These are phyloP conservation scores for Alligator mississippiensis DNA, from an alignment of 2,113 vertebrate species.

Conservation along the genomic window DNA sequence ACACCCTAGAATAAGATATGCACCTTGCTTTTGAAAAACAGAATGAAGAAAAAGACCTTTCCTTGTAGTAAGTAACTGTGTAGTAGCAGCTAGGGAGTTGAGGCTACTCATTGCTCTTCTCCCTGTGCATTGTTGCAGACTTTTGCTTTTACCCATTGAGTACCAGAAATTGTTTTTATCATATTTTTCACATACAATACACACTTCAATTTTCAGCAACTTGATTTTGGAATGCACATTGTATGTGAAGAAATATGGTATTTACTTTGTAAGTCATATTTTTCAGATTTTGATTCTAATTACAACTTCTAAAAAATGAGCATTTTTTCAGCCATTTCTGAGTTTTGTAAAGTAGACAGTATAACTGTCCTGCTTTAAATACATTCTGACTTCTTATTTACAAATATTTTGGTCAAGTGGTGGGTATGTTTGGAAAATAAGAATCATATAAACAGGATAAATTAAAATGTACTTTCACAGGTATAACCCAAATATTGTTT, in stretches of 20 bases:
- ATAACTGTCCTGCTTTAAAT: not conserved
- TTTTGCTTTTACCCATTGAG: too few species aligned
- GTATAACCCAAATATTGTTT: not conserved
- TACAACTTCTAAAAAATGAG: not conserved
- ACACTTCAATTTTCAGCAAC: too few species aligned
- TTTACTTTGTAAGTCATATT: not conserved
- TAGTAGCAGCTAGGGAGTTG: too few species aligned
- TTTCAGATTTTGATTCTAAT: not conserved
- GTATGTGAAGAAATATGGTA: too few species aligned
- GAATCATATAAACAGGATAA: not conserved
- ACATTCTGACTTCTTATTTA: constrained; percentile 17
- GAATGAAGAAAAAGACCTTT: too few species aligned
- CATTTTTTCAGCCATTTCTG: not conserved
- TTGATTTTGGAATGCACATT: not conserved
- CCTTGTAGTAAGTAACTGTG: too few species aligned
- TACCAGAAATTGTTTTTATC: too few species aligned
- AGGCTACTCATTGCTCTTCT: too few species aligned
- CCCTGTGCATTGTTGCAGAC: too few species aligned
- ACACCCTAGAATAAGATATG: too few species aligned
- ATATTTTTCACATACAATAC: too few species aligned
- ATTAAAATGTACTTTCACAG: constrained; percentile 13
- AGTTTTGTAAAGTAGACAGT: not conserved
- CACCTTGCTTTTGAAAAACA: too few species aligned
- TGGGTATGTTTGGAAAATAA: constrained; percentile 30
- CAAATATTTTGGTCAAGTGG: not conserved